These are phyloP conservation scores for Aphyosemion australe DNA, from an alignment of 2,113 vertebrate species.

Conservation along the genomic window DNA sequence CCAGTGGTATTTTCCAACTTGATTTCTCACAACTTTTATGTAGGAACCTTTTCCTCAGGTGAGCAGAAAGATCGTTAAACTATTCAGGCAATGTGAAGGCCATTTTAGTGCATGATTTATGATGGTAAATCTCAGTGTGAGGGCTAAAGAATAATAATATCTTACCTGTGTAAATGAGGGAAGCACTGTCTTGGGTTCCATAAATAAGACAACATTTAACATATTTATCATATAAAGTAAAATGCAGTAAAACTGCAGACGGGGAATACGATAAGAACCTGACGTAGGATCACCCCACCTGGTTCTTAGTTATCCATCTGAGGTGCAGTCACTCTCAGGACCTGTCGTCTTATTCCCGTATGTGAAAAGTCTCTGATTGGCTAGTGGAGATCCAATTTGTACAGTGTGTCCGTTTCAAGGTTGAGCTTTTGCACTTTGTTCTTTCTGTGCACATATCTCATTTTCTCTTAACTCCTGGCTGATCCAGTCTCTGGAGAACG, in stretches of 20 bases:
- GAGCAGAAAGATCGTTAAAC: constrained; percentile 24
- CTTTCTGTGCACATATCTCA: constrained; percentile 1
- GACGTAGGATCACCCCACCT: neutral
- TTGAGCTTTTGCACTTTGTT: constrained; percentile 18
- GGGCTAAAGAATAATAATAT: neutral
- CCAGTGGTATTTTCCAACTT: neutral
- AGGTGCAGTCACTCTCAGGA: constrained; percentile 10
- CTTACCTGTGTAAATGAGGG: constrained; percentile 14
- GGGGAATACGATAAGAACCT: neutral
- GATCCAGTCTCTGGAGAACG: neutral
- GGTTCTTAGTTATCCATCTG: constrained; percentile 18
- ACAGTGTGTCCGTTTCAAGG: constrained; percentile 13
- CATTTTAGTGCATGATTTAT: constrained; percentile 8
- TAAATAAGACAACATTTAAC: constrained; percentile 5
- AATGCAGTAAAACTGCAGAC: neutral
- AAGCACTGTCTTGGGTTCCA: neutral
- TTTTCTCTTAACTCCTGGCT: constrained; percentile 1
- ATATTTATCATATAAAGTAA: constrained; percentile 3
- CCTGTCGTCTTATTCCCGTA: neutral
- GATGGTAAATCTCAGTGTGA: neutral
- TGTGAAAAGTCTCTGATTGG: constrained; percentile 9
- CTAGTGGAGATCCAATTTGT: neutral
- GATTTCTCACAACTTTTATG: neutral
- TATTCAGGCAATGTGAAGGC: constrained; percentile 3
- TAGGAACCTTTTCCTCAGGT: neutral